These are phyloP conservation scores for Panzeria rudis DNA, from an alignment of 2,888 invertebrate species.

Conservation along the genomic window DNA sequence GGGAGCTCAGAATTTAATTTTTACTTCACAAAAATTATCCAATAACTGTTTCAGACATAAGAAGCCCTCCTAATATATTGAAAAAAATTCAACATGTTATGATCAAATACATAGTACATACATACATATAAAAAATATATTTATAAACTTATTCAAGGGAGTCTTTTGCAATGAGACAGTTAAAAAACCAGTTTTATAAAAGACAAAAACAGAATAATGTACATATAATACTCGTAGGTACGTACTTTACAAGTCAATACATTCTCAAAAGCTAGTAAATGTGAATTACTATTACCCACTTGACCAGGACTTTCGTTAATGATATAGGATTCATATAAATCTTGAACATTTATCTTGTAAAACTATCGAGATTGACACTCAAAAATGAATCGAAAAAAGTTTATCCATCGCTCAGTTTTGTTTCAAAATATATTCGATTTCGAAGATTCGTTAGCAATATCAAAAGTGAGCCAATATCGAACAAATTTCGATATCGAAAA, in stretches of 20 bases:
- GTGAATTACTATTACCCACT: neutral
- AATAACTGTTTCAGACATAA: neutral
- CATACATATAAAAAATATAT: neutral
- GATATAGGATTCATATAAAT: too few species aligned
- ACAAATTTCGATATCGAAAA: too few species aligned
- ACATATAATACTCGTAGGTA: conserved; percentile 2
- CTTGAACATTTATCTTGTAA: too few species aligned
- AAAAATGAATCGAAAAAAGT: too few species aligned
- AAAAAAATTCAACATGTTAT: neutral
- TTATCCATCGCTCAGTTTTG: too few species aligned
- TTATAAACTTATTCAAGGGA: conserved; percentile 64
- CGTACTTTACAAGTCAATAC: conserved; percentile 18
- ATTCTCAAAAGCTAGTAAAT: neutral
- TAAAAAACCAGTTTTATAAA: conserved; percentile 66
- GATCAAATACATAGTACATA: neutral
- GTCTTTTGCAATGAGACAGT: conserved; percentile 66
- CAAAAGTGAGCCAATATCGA: too few species aligned
- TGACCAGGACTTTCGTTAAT: too few species aligned
- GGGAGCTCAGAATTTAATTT: neutral
- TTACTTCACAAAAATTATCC: neutral
- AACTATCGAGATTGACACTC: too few species aligned
- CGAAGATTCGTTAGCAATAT: too few species aligned
- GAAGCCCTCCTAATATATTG: neutral
- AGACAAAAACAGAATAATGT: conserved; percentile 41
- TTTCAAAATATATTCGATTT: too few species aligned